These are phyloP conservation scores for Apodemia hepburni DNA, from an alignment of 2,888 invertebrate species.

Conservation along the genomic window DNA sequence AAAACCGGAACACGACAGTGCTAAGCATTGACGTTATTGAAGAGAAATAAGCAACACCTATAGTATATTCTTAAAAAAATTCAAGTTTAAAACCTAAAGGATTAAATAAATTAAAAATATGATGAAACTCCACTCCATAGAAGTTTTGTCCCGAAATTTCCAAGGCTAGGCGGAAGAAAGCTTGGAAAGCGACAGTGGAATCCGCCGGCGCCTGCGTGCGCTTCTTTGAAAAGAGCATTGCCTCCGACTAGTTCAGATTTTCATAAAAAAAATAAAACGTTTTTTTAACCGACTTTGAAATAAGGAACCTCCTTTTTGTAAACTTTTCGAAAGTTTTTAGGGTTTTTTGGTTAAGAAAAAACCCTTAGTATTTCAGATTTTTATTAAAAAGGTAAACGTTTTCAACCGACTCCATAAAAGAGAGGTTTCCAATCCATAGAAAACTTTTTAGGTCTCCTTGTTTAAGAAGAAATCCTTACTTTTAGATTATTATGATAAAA, in stretches of 20 bases:
- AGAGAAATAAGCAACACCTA: too few relatives aligned
- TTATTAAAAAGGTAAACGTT: background rate
- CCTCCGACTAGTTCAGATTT: constrained; percentile 47
- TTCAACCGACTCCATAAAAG: background rate
- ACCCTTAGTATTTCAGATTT: constrained; percentile 35
- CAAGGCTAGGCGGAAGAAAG: constrained; percentile 76
- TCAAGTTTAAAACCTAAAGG: too few relatives aligned
- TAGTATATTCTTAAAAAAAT: background rate
- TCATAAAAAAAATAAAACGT: constrained; percentile 24
- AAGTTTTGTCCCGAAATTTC: constrained; percentile 52
- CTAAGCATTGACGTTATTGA: too few relatives aligned
- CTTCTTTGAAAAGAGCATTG: constrained; percentile 39
- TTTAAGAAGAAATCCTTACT: too few relatives aligned
- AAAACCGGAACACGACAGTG: too few relatives aligned
- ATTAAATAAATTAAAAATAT: background rate
- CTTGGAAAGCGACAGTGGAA: constrained; percentile 78
- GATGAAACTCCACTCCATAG: constrained; percentile 38
- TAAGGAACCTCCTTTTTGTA: too few relatives aligned
- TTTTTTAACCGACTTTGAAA: background rate
- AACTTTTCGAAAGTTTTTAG: too few relatives aligned
- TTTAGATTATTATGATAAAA: background rate
- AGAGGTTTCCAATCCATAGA: background rate
- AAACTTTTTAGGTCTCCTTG: background rate
- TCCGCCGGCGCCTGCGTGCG: constrained; percentile 57
- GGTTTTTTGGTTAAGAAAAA: too few relatives aligned